phyloP scores from a whole-genome alignment of 1,140 invertebrate genomes.

The Drosophila albomicans region DNA sequence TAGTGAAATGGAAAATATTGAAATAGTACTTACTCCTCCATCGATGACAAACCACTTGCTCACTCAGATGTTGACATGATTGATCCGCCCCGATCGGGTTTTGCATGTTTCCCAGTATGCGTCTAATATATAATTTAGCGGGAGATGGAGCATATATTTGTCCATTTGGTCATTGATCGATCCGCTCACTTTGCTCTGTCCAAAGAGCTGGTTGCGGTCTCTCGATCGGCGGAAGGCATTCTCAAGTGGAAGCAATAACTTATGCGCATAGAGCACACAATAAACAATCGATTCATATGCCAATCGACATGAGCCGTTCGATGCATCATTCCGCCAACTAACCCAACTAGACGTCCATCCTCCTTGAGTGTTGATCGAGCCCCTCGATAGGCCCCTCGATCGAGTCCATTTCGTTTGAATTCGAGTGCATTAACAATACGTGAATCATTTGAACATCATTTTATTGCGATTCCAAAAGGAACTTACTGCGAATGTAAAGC shows the following conservation, averaged over 20 bases:
- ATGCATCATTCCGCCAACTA: slow-evolving; percentile 29
- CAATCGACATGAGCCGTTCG: slow-evolving; percentile 31
- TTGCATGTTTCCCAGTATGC: slow-evolving; percentile 23
- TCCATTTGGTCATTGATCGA: slow-evolving; percentile 52
- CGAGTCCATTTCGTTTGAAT: not conserved
- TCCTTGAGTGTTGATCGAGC: slow-evolving; percentile 13
- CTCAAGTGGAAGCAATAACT: slow-evolving; percentile 50
- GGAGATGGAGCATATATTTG: slow-evolving; percentile 41
- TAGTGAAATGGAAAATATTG: slow-evolving; percentile 22
- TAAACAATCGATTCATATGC: slow-evolving; percentile 53
- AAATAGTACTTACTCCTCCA: too few relatives aligned
- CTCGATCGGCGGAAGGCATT: slow-evolving; percentile 12
- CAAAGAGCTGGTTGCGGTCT: slow-evolving; percentile 17
- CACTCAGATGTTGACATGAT: slow-evolving; percentile 37
- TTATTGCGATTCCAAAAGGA: not conserved
- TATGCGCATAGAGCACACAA: slow-evolving; percentile 43
- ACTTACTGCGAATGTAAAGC: too few relatives aligned
- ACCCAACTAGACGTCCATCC: slow-evolving; percentile 7
- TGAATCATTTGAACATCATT: not conserved
- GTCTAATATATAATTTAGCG: not conserved
- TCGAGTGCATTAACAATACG: not conserved
- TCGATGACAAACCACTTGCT: slow-evolving; percentile 36
- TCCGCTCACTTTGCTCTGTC: slow-evolving; percentile 54
- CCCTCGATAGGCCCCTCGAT: not conserved
- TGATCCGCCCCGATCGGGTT: slow-evolving; percentile 30